Evolutionary conservation across 92 coral and sea anemone genomes (phyloP).

Genomic region (Pocillopora grandis): DNA sequence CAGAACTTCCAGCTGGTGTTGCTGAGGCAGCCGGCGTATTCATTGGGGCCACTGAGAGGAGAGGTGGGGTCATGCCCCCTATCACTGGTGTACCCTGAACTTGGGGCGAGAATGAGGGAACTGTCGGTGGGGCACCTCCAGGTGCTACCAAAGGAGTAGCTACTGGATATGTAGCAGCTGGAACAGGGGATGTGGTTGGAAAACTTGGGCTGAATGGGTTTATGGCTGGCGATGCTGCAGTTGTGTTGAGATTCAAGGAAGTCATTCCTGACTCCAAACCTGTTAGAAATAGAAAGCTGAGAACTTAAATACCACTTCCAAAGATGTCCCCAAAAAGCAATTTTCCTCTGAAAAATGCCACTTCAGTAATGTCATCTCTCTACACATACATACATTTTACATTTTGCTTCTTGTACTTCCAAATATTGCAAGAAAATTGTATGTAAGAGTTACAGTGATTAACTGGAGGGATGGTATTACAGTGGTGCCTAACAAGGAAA

Average conservation of each 20-base stretch:
- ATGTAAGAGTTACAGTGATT: too few species aligned
- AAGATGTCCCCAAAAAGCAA: too few species aligned
- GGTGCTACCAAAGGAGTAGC: constrained; percentile 37
- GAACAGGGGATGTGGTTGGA: constrained; percentile 30
- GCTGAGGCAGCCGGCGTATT: constrained; percentile 17
- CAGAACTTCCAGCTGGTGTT: constrained; percentile 23
- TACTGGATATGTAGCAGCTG: constrained; percentile 42
- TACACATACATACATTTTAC: too few species aligned
- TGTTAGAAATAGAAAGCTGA: constrained; percentile 9
- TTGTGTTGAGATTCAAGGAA: constrained; percentile 71
- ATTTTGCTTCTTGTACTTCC: too few species aligned
- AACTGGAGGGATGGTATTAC: too few species aligned
- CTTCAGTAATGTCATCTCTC: too few species aligned
- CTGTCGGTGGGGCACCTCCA: constrained; percentile 21
- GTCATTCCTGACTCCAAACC: constrained; percentile 91
- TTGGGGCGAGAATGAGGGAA: constrained; percentile 61
- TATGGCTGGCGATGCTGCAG: constrained; percentile 71
- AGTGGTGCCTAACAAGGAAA: too few species aligned
- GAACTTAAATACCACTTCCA: too few species aligned
- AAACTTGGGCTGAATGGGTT: constrained; percentile 82
- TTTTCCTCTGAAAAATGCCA: too few species aligned
- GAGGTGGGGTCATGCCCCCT: constrained; percentile 19
- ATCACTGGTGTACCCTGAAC: constrained; percentile 45
- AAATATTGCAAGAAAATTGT: too few species aligned
- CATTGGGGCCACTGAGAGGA: constrained; percentile 25